Base-by-base conservation (phyloP, 2,888 invertebrate genomes). In the Unio delphinus region DNA sequence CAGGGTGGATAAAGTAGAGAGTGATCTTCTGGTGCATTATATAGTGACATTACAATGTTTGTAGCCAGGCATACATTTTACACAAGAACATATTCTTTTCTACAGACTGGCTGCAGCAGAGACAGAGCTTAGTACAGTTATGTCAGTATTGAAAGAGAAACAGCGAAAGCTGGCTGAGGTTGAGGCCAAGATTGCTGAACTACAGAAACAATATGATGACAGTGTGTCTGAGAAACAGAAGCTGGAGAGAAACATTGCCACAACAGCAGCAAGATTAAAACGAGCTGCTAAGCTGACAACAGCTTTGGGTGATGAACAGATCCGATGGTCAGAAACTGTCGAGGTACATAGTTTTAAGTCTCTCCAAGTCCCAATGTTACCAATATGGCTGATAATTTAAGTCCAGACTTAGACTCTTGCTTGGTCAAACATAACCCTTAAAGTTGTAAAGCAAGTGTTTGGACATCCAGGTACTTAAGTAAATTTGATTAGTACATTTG, bases 261-360 rank as follows among this genome's bases (percentile, higher is more conserved):
- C 95, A 62, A 95, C 95, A 0, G 94, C 94, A 11, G 93, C 94
- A 0, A 92, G 97, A 63, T 91, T 97, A 26, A 93, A 93, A 74
- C 92, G 96, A 69, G 96, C 97, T 0, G 95, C 95, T 1, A 93
- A 95, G 75, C 91, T 97, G 20, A 96, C 96, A 15, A 94, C 95
- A 55, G 97, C 97, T 0, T 91, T 97, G 15, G 94, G 94, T 0
- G 96, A 96, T 86, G 97, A 97, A 89, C 94, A 95, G 90, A 91
- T 93, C 3, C 92, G 96, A 68, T 97, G 97, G 97, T 94, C 94
- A 80, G 93, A 94, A 65, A 93, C 92, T 64, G 94, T 95, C 2
- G 88, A 90, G 85, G 94, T 94, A 83, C 45, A 45, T 45, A 45
- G 11, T 45, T 45, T 45, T 45, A 45, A 45, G 15, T 11, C 15